Evolutionary conservation across 2,888 invertebrate genomes (phyloP).

Genomic region (Apomyelois bistriatella): DNA sequence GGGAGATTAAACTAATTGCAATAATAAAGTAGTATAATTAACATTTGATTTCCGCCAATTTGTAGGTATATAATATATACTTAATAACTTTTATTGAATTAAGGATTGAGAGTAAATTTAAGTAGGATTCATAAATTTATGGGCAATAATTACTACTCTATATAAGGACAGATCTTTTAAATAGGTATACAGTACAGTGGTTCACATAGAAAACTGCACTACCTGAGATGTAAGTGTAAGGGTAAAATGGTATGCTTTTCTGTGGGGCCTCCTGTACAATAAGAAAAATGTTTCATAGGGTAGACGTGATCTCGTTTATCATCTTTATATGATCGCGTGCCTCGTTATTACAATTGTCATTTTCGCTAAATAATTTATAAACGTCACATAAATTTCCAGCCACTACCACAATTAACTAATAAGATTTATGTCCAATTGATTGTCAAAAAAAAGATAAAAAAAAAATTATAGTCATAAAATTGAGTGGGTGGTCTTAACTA

Average conservation of each 20-base stretch:
- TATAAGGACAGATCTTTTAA: conserved; percentile 17
- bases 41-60: too few species aligned
- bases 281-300: conserved; percentile 12
- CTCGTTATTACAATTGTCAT: conserved; percentile 8
- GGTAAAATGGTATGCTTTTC: too few species aligned
- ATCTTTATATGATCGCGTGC: background rate
- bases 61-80: too few species aligned
- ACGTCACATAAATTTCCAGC: conserved; percentile 3
- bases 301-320: background rate
- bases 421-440: conserved; percentile 3
- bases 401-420: conserved; percentile 4
- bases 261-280: too few species aligned
- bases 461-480: background rate
- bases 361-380: conserved; percentile 6
- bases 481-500: conserved; percentile 54
- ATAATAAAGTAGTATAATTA: too few species aligned
- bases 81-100: too few species aligned
- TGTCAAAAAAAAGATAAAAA: background rate
- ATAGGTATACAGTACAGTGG: too few species aligned
- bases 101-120: too few species aligned
- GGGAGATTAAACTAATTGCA: too few species aligned
- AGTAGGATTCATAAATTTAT: too few species aligned
- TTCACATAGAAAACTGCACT: too few species aligned
- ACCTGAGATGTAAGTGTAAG: too few species aligned
- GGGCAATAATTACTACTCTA: background rate